phyloP scores from a whole-genome alignment of 2,888 invertebrate genomes.

The Nemapogon koenigi region DNA sequence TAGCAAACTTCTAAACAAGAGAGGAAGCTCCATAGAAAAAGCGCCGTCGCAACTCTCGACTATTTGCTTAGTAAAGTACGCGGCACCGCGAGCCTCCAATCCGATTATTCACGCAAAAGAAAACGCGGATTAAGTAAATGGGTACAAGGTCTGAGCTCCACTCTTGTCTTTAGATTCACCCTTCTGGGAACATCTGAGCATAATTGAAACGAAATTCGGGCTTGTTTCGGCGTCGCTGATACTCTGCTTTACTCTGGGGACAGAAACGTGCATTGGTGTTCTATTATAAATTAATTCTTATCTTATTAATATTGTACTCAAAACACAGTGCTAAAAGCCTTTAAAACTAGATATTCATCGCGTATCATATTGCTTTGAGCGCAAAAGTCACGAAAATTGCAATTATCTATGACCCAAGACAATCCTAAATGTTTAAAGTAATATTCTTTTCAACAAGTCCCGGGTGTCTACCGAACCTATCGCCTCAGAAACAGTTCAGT shows the following conservation, averaged over 20 bases:
- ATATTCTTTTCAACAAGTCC: too few relatives aligned
- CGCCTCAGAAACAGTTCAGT: too few relatives aligned
- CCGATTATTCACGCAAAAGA: slow-evolving; percentile 29
- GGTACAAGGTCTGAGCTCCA: slow-evolving; percentile 1
- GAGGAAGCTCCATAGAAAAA: neutral
- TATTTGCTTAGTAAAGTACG: slow-evolving; percentile 4
- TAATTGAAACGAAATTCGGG: slow-evolving; percentile 47
- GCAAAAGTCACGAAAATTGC: too few relatives aligned
- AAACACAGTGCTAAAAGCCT: too few relatives aligned
- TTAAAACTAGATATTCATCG: too few relatives aligned
- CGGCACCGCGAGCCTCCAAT: slow-evolving; percentile 15
- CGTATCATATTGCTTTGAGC: too few relatives aligned
- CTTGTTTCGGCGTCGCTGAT: slow-evolving; percentile 21
- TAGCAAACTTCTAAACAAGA: slow-evolving; percentile 3
- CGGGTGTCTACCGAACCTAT: too few relatives aligned
- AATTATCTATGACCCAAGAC: too few relatives aligned
- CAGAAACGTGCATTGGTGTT: too few relatives aligned
- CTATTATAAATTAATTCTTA: too few relatives aligned
- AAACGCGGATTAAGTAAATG: slow-evolving; percentile 29
- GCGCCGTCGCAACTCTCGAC: neutral
- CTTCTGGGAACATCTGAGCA: slow-evolving; percentile 27
- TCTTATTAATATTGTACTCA: too few relatives aligned
- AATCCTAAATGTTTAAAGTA: too few relatives aligned
- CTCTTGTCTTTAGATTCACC: slow-evolving; percentile 30
- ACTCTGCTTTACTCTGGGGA: neutral